These are phyloP conservation scores for Botia almorhae DNA, from an alignment of 2,797 vertebrate species.

Conservation along the genomic window DNA sequence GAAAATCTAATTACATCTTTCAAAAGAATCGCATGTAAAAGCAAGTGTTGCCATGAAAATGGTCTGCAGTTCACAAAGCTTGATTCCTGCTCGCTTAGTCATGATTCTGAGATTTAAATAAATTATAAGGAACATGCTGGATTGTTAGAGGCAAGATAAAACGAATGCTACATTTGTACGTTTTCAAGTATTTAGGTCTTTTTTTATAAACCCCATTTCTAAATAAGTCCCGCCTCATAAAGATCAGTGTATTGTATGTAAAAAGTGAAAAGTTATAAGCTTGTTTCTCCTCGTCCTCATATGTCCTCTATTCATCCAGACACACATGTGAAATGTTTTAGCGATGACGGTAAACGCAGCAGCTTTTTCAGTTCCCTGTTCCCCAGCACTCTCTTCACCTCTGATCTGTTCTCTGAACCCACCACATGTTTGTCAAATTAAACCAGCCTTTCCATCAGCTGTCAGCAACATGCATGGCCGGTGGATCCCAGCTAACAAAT, in stretches of 20 bases:
- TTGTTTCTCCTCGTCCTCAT: neutral
- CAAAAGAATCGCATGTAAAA: neutral
- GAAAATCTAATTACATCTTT: neutral
- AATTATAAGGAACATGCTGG: constrained; percentile 1
- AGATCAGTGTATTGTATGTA: neutral
- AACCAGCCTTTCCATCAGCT: neutral
- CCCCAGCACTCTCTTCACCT: neutral
- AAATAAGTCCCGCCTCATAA: neutral
- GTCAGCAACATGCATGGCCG: too few species aligned
- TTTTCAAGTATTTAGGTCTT: neutral
- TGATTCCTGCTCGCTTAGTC: neutral
- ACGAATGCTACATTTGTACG: neutral
- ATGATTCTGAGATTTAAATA: constrained; percentile 9
- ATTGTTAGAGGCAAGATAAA: neutral
- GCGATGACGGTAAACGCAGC: neutral
- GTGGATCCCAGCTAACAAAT: too few species aligned
- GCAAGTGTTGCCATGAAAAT: neutral
- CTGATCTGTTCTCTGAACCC: constrained; percentile 23
- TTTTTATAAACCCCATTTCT: neutral
- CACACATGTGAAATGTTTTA: constrained; percentile 3
- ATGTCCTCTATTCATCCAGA: neutral
- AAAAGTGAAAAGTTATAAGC: neutral
- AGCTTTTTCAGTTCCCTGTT: constrained; percentile 1
- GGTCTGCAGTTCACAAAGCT: neutral
- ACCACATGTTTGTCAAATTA: constrained; percentile 17